Evolutionary conservation across 1,140 invertebrate genomes (phyloP), one percentile per base, ranked within the genome.

Genomic region (Drosophila littoralis): DNA sequence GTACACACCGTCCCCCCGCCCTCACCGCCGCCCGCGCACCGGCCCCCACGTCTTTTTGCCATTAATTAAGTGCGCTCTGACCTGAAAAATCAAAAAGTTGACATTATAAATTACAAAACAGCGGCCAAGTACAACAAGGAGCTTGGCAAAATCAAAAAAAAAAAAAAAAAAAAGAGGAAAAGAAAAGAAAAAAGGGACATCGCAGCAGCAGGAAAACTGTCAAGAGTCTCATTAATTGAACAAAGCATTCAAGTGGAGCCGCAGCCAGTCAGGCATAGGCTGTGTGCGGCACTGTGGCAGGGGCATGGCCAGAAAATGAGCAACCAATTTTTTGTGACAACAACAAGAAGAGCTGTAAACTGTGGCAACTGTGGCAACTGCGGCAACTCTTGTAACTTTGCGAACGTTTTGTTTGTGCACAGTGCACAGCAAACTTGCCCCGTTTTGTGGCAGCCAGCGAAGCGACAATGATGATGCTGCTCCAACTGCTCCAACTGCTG

Each of bases 161-260:
- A 65, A 61, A 69, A 43, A 35, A 28, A 35, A 52, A 38, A 65
- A 69, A 35, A 28, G 40, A 52, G n/a, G n/a, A n/a, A n/a, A 35
- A 28, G 40, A 52, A 38, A 65, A 69, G 17, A 60, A 45, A 61
- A 46, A 68, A 61, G 43, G 22, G 36, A 58, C 68, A 75, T 48
- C 65, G 63, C 64, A 75, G 73, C 50, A 52, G 69, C 79, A 77
- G 79, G 65, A 89, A 90, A 90, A 90, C 88, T 90, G 88, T 90
- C 88, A 90, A 90, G 88, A 91, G 88, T 90, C 88, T 88, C 88
- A 91, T 90, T 90, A 90, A 90, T 90, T 90, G 88, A 83, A 91
- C 88, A 90, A 90, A 80, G 88, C 77, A 90, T 82, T 83, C 83
- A 74, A 88, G 84, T 86, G 83, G 71, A 68, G 64, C 40, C n/a